Evolutionary conservation across 2,113 vertebrate species (phyloP).

Genomic region (Pagrus major): DNA sequence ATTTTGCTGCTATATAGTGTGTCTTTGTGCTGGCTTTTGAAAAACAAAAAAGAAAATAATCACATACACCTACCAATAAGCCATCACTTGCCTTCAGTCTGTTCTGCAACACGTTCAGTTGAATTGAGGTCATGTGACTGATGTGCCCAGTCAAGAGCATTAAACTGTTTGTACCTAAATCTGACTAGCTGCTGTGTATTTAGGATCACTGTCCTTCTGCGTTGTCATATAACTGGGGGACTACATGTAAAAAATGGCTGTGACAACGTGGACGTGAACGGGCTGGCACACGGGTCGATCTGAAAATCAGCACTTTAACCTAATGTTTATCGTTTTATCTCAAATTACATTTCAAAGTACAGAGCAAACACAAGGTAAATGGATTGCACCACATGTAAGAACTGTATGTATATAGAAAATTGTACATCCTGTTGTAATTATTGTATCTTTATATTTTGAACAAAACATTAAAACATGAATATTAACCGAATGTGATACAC

Average conservation of each 20-base stretch:
- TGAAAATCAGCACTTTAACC: no score
- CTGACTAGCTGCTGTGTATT: background rate
- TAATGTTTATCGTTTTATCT: background rate
- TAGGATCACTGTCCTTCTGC: background rate
- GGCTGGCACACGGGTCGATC: no score
- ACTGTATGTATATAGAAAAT: background rate
- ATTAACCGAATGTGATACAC: background rate
- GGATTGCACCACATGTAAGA: background rate
- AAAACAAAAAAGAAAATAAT: background rate
- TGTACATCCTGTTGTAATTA: background rate
- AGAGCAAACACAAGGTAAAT: background rate
- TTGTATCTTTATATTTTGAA: background rate
- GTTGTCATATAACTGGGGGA: background rate
- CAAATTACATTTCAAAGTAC: background rate
- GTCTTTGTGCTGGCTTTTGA: background rate
- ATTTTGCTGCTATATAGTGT: no score
- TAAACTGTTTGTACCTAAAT: background rate
- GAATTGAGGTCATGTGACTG: background rate
- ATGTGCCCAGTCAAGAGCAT: no score
- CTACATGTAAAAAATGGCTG: background rate
- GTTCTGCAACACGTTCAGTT: background rate
- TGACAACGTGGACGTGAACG: background rate
- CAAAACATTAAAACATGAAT: background rate
- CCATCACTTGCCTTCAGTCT: background rate
- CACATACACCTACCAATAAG: background rate